Evolutionary conservation across 2,113 vertebrate genomes (phyloP), one percentile per base, ranked within the genome.

Genomic region (Mastomys natalensis): DNA sequence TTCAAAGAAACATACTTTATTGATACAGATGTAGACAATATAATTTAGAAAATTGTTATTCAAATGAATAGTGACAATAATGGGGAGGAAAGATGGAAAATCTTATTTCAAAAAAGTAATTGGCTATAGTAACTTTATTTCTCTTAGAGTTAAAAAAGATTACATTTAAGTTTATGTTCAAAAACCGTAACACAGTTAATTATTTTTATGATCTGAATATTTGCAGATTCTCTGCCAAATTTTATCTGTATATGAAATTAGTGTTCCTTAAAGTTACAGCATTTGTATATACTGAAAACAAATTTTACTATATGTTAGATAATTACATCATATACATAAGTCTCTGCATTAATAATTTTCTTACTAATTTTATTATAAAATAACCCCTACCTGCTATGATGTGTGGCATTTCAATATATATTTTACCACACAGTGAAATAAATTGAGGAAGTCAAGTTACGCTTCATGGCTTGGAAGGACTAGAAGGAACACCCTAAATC

Each of bases 1-100:
- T 51, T 97, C 43, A 93, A 89, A 76, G 68, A 11, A 43, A 92
- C 21, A 90, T 74, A n/a, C 92, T 94, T 82, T 93, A 37, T 81
- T 91, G 9, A 60, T 91, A 73, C 24, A 37, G 88, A 96, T 76
- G 8, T 95, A 66, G 15, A 60, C 51, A 85, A 22, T n/a, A 77
- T 86, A 72, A 66, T 81, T 82, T 34, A n/a, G 58, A 34, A 84
- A 94, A 90, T 6, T 74, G 5, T 90, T 95, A 93, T 92, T 93
- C 43, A 92, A 92, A 85, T 34, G 21, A 86, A 53, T 48, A 84
- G 73, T 43, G 87, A 80, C 5, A 74, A 81, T 66, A 53, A 40
- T 89, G n/a, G 9, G 37, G 45, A 84, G 91, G 12, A 90, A 91
- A 29, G 1, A 89, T 8, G 17, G 68, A 82, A 45, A 80, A 55